phyloP scores from a whole-genome alignment of 2,113 vertebrate species.

The Kryptolebias marmoratus region DNA sequence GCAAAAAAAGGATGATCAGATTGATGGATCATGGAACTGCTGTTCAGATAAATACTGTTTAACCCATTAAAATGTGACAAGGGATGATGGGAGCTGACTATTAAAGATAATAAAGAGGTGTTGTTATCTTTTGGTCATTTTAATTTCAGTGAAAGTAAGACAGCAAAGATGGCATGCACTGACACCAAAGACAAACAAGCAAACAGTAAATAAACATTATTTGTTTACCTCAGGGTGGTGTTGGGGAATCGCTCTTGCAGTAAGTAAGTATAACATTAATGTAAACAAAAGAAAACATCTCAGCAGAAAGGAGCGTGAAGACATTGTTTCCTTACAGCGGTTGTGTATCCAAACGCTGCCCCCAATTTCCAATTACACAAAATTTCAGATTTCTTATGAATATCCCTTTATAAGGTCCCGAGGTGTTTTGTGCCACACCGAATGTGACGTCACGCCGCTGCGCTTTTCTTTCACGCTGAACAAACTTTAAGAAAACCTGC shows the following conservation, averaged over 20 bases:
- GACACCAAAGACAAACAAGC: neutral
- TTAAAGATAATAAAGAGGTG: too few relatives aligned
- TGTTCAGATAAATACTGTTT: too few relatives aligned
- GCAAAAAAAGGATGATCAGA: too few relatives aligned
- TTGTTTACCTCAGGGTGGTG: conserved; percentile 49
- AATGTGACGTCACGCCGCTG: neutral
- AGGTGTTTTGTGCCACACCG: neutral
- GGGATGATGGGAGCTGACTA: too few relatives aligned
- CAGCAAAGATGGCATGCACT: neutral
- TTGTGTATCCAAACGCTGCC: neutral
- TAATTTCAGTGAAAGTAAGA: neutral
- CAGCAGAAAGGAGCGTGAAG: conserved; percentile 7
- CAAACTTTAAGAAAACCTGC: conserved; percentile 8
- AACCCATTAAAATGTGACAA: too few relatives aligned
- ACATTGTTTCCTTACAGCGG: conserved; percentile 44
- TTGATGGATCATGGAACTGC: too few relatives aligned
- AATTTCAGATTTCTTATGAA: neutral
- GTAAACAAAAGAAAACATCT: conserved; percentile 43
- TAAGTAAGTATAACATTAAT: conserved; percentile 32
- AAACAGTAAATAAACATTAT: too few relatives aligned
- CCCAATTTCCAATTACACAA: neutral
- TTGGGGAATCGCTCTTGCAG: conserved; percentile 25
- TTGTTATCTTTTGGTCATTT: too few relatives aligned
- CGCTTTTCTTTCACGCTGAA: conserved; percentile 8
- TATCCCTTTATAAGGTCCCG: neutral